Conservation (phyloP, 2,888 invertebrate genomes). For the Apamea epomidion region DNA sequence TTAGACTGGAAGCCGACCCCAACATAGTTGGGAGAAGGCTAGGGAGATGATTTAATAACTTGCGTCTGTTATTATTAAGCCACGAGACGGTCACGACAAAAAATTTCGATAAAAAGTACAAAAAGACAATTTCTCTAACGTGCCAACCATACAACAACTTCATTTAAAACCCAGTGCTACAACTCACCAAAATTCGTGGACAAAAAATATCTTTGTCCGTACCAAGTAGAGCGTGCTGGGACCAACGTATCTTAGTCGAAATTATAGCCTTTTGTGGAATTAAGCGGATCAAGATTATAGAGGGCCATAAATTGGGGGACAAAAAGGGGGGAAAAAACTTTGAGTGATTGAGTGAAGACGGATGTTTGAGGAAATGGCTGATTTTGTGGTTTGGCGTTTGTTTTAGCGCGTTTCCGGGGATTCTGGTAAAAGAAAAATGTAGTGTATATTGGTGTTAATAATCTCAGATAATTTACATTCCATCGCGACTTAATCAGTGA, state of each 20-base stretch:
- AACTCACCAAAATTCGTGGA: slow-evolving; percentile 19
- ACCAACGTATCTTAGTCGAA: slow-evolving; percentile 37
- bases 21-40: too few relatives aligned
- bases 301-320: slow-evolving; percentile 1
- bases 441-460: too few relatives aligned
- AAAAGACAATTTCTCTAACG: background rate
- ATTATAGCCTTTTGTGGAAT: slow-evolving; percentile 49
- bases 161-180: slow-evolving; percentile 30
- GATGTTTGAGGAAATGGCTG: background rate
- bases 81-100: too few relatives aligned
- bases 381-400: background rate
- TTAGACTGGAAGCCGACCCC: too few relatives aligned
- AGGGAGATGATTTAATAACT: too few relatives aligned
- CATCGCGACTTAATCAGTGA: too few relatives aligned
- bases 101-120: background rate
- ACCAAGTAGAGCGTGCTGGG: slow-evolving; percentile 50
- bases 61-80: too few relatives aligned
- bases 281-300: slow-evolving; percentile 45
- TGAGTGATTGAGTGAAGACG: slow-evolving; percentile 20
- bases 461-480: too few relatives aligned
- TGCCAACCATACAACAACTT: slow-evolving; percentile 19
- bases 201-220: slow-evolving; percentile 52
- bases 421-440: background rate
- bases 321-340: slow-evolving; percentile 25
- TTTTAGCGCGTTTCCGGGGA: background rate